Evolutionary conservation across 2,113 vertebrate genomes (phyloP).

Genomic region (Euleptes europaea): DNA sequence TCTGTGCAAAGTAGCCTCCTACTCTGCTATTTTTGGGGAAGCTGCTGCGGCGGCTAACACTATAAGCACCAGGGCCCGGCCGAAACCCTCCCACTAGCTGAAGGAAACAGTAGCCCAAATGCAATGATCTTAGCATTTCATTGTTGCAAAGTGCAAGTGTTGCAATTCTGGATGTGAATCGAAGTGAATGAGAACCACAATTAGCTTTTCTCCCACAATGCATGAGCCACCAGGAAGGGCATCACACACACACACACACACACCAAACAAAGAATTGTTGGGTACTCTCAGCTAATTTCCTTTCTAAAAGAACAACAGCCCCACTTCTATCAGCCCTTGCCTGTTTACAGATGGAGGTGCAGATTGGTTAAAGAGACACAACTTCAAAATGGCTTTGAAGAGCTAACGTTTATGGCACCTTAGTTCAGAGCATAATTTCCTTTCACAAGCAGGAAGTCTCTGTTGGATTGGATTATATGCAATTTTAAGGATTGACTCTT

Average conservation of each 20-base stretch:
- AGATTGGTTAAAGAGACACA: not conserved
- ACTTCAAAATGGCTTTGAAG: not conserved
- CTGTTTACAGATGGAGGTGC: not conserved
- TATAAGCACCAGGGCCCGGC: constrained; percentile 5
- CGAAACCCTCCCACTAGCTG: not conserved
- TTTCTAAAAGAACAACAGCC: not conserved
- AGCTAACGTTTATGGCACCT: not conserved
- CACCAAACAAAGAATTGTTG: not conserved
- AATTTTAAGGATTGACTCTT: not conserved
- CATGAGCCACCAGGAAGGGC: too few relatives aligned
- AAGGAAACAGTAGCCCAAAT: constrained; percentile 6
- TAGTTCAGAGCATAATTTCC: too few relatives aligned
- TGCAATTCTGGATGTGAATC: not conserved
- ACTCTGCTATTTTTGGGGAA: constrained; percentile 26
- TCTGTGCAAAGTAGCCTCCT: constrained; percentile 38
- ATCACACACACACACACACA: too few relatives aligned
- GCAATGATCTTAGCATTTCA: not conserved
- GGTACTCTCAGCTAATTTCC: not conserved
- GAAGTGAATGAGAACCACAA: too few relatives aligned
- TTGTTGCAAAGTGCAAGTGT: not conserved
- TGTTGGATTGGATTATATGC: not conserved
- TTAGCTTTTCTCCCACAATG: too few relatives aligned
- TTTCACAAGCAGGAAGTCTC: not conserved
- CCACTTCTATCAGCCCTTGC: not conserved
- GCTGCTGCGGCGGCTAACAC: not conserved